Base-by-base conservation (phyloP, 2,797 vertebrate genomes). In the Manis pentadactyla region DNA sequence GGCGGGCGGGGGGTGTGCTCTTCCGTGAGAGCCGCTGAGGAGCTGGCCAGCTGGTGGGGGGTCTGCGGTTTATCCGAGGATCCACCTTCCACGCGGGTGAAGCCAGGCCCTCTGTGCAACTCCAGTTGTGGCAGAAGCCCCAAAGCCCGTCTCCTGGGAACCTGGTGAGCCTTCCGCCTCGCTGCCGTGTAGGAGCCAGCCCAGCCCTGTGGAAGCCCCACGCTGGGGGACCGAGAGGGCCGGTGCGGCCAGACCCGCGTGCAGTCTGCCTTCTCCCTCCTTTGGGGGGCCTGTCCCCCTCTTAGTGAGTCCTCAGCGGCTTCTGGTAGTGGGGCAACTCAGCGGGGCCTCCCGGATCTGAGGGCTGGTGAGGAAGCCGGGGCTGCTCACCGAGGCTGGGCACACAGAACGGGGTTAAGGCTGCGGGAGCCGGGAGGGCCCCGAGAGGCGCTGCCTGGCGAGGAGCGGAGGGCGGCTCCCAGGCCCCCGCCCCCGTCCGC, bases 51-150 rank as follows among this genome's bases (percentile, higher is more conserved):
- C 7, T 11, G 27, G 39, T 14, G 10, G 29, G 2, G 2, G 6
- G 42, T 29, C 18, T 61, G 34, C 39, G 4, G 1, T 21, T 46
- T 55, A 12, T 3, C 7, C 25, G 3, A 17, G 64, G 49, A 55
- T 46, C 57, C 10, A 0, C 55, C 23, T 17, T 1, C 7, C 0
- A n/a, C 5, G 0, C n/a, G 7, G 6, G 34, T 4, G 37, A 64
- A n/a, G 27, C 23, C 74, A 12, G 75, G 31, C 11, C 4, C 27
- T n/a, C 51, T 7, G 0, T 12, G 8, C 27, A 2, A 17, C 63
- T 78, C 46, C 5, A 2, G 29, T 13, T 18, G 23, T 25, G 57
- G 29, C 0, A 2, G 49, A 42, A 17, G 12, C 71, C 82, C 19
- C 19, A 42, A 7, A 31, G 71, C 39, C 74, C 0, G 0, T 18